These are phyloP conservation scores for Melieria omissa DNA, from an alignment of 2,888 invertebrate genomes.

Conservation along the genomic window DNA sequence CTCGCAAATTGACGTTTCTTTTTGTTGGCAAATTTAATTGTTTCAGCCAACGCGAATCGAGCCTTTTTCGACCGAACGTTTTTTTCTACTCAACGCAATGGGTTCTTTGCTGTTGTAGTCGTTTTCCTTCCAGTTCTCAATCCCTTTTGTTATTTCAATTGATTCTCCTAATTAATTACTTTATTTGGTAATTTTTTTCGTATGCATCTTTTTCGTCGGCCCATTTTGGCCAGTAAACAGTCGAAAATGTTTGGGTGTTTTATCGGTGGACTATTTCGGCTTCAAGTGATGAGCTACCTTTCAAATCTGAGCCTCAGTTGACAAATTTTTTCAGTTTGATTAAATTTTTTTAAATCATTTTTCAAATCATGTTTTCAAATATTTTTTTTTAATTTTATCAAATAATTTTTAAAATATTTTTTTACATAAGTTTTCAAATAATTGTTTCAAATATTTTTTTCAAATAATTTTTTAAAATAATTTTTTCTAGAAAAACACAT, in stretches of 20 bases:
- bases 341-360: not conserved
- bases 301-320: too few relatives aligned
- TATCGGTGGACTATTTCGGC: too few relatives aligned
- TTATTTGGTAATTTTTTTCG: constrained; percentile 27
- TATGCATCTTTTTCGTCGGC: too few relatives aligned
- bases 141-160: constrained; percentile 18
- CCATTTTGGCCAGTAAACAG: too few relatives aligned
- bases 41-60: too few relatives aligned
- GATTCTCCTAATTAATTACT: constrained; percentile 28
- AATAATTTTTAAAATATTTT: not conserved
- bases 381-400: not conserved
- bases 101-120: not conserved
- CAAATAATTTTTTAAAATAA: not conserved
- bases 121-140: not conserved
- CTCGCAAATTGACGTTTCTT: too few relatives aligned
- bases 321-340: too few relatives aligned
- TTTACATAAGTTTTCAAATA: not conserved
- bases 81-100: too few relatives aligned
- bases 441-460: not conserved
- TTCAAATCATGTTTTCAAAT: not conserved
- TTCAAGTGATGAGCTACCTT: too few relatives aligned
- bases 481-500: not conserved
- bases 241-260: too few relatives aligned
- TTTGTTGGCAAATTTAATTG: too few relatives aligned
- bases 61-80: too few relatives aligned